Evolutionary conservation across 2,113 vertebrate genomes (phyloP).

Genomic region (Gavialis gangeticus): DNA sequence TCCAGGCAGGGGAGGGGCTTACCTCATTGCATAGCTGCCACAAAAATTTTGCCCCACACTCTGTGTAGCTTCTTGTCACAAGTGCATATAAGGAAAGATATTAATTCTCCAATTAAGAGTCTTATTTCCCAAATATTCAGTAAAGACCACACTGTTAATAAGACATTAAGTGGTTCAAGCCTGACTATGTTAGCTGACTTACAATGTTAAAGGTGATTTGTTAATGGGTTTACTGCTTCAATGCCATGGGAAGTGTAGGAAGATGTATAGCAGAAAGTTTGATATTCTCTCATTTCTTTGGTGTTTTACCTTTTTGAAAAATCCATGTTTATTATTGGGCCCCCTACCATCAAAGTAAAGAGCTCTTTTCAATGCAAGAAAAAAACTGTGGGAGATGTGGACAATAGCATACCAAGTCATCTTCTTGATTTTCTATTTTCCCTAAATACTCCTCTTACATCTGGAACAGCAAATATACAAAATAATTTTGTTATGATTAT

Average conservation of each 20-base stretch:
- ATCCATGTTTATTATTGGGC: not conserved
- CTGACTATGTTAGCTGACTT: not conserved
- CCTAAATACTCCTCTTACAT: not conserved
- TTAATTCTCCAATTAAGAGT: not conserved
- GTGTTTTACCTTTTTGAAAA: not conserved
- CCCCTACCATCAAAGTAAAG: not conserved
- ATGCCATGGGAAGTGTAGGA: not conserved
- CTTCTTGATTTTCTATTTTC: not conserved
- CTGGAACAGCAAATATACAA: not conserved
- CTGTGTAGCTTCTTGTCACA: not conserved
- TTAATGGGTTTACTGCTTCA: not conserved
- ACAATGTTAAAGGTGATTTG: not conserved
- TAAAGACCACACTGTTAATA: not conserved
- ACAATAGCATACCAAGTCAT: not conserved
- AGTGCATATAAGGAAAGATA: not conserved
- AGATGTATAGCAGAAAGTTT: not conserved
- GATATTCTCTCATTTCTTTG: not conserved
- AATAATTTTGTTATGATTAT: not conserved
- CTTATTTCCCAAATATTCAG: conserved; percentile 2
- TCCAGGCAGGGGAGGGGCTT: too few relatives aligned
- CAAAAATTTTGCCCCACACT: too few relatives aligned
- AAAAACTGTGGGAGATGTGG: not conserved
- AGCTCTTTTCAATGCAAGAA: not conserved
- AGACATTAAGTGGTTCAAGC: not conserved
- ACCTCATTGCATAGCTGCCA: too few relatives aligned